A percentile compares a stretch with the other conserved stretches of the same genome.
These are phyloP conservation scores for Dolichotis patagonum DNA, from an alignment of 2,113 vertebrate genomes.

Conservation along the genomic window DNA sequence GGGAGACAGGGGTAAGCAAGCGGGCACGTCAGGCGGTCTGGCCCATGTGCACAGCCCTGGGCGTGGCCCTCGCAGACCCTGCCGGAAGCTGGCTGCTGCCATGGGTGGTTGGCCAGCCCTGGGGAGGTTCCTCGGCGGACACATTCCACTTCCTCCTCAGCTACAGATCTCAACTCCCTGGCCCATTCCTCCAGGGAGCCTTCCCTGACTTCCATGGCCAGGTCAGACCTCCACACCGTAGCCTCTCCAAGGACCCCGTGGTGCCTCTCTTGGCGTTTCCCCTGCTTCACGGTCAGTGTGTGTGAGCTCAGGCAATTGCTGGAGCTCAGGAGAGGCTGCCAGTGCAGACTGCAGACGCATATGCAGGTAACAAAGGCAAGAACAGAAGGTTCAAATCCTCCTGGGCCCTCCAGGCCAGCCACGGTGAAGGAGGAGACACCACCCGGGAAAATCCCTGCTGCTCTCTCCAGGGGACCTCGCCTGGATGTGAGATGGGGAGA, in stretches of 20 bases:
- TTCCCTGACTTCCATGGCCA: not conserved
- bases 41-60: too few relatives aligned
- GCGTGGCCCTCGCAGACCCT: not conserved
- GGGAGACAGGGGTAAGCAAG: not conserved
- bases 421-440: not conserved
- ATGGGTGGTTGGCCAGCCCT: rapidly evolving
- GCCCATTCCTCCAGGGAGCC: not conserved
- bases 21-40: not conserved
- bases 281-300: rapidly evolving
- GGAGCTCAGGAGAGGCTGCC: not conserved
- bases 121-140: not conserved
- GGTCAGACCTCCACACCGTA: not conserved
- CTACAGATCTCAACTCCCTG: not conserved
- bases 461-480: too few relatives aligned
- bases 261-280: not conserved
- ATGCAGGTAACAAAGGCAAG: not conserved
- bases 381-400: not conserved
- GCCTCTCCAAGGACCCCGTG: not conserved
- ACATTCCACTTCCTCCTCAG: not conserved
- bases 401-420: not conserved
- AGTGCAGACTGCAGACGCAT: rapidly evolving
- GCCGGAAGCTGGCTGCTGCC: not conserved
- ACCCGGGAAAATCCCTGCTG: not conserved
- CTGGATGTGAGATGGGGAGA: not conserved
- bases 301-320: too few relatives aligned